phyloP scores from a whole-genome alignment of 2,888 invertebrate genomes.

The Sisyra terminalis region DNA sequence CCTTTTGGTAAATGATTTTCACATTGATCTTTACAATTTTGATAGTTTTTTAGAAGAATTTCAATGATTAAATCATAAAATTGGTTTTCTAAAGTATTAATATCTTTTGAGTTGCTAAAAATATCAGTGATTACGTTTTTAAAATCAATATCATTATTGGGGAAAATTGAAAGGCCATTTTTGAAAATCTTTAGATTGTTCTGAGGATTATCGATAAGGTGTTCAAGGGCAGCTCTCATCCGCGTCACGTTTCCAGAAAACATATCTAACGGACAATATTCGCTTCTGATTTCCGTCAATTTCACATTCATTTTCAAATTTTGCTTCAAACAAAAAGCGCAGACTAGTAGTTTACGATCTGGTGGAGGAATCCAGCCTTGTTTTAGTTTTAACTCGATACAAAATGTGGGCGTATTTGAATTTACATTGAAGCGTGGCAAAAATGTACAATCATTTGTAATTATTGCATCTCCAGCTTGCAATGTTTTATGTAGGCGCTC shows the following conservation, averaged over 20 bases:
- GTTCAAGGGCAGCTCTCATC: neutral
- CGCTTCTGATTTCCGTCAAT: neutral
- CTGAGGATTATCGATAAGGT: neutral
- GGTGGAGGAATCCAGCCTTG: neutral
- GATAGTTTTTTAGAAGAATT: neutral
- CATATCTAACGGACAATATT: conserved; percentile 5
- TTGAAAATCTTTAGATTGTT: conserved; percentile 2
- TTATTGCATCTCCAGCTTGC: neutral
- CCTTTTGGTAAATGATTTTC: neutral
- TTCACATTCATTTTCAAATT: neutral
- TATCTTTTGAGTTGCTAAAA: neutral
- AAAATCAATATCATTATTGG: neutral
- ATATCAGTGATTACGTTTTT: no score
- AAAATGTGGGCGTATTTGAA: neutral
- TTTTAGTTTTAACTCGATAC: conserved; percentile 3
- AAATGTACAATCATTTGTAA: neutral
- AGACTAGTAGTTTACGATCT: neutral
- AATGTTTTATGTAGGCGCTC: neutral
- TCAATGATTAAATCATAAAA: conserved; percentile 2
- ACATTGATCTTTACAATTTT: neutral
- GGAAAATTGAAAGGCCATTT: neutral
- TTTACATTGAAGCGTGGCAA: neutral
- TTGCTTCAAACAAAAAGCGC: conserved; percentile 1
- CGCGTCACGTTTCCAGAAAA: neutral
- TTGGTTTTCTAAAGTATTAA: neutral